Conservation (phyloP, 2,113 vertebrate genomes). For the Brachypteracias leptosomus region DNA sequence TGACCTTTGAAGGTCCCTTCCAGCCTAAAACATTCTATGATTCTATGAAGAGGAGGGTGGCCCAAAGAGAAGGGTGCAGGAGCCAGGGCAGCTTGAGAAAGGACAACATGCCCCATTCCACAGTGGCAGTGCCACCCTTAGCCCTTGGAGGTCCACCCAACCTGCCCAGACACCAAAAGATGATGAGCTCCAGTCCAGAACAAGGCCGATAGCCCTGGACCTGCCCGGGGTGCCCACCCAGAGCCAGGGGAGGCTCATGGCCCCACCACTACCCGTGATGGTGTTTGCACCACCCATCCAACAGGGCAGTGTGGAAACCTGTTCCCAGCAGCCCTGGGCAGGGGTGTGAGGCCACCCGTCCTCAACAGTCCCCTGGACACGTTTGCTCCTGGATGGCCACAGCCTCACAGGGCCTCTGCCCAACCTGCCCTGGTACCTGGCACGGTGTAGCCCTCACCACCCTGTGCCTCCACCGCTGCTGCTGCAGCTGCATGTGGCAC, state of each 20-base stretch:
- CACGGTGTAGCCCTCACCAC: too few species aligned
- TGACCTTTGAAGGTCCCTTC: too few species aligned
- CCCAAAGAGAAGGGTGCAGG: neutral
- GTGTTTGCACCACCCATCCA: neutral
- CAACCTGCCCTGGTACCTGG: neutral
- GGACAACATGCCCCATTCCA: neutral
- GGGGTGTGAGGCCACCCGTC: rapidly evolving
- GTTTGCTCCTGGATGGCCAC: neutral
- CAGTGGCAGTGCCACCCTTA: too few species aligned
- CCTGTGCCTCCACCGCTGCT: neutral
- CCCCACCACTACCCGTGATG: neutral
- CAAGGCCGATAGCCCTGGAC: neutral
- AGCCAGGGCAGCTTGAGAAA: neutral
- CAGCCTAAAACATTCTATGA: too few species aligned
- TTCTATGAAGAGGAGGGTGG: neutral
- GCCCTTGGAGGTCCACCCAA: too few species aligned
- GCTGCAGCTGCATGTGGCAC: too few species aligned
- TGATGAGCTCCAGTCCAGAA: neutral
- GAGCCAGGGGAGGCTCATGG: neutral
- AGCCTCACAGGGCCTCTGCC: neutral
- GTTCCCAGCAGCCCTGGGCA: neutral
- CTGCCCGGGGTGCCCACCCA: neutral
- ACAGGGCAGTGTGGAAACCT: rapidly evolving
- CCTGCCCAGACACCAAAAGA: neutral
- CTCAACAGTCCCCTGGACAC: rapidly evolving